These are phyloP conservation scores for Zosterops japonicus DNA, from an alignment of 2,113 vertebrate species.

Conservation along the genomic window DNA sequence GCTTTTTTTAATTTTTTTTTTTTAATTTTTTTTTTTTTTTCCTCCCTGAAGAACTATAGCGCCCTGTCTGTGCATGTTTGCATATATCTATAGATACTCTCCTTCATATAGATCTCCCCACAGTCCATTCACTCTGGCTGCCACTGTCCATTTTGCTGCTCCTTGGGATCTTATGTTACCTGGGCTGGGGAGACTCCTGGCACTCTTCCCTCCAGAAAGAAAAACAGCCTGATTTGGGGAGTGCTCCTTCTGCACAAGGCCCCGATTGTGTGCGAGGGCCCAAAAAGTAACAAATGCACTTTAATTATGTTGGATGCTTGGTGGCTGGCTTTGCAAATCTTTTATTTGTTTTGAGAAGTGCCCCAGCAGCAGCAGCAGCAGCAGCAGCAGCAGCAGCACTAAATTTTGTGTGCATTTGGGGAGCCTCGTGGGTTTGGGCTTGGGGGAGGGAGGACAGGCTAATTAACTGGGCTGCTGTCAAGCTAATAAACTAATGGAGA, in stretches of 20 bases:
- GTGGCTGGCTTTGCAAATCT: constrained; percentile 79
- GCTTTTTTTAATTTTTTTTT: neutral
- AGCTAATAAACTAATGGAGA: constrained; percentile 74
- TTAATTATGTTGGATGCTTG: constrained; percentile 82
- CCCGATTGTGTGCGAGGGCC: constrained; percentile 73
- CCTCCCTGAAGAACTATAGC: constrained; percentile 7
- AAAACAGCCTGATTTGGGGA: constrained; percentile 74
- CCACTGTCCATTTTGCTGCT: constrained; percentile 70
- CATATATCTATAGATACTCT: constrained; percentile 17
- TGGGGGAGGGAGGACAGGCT: constrained; percentile 66
- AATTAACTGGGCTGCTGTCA: constrained; percentile 78
- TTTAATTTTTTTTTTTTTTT: neutral
- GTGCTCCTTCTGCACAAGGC: constrained; percentile 75
- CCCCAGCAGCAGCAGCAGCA: constrained; percentile 54
- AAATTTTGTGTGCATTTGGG: constrained; percentile 76
- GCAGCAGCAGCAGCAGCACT: constrained; percentile 33
- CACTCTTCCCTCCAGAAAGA: constrained; percentile 73
- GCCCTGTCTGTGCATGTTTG: constrained; percentile 43
- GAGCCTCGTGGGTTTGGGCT: constrained; percentile 53
- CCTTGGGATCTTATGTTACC: constrained; percentile 70
- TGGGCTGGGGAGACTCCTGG: constrained; percentile 74
- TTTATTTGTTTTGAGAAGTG: constrained; percentile 83
- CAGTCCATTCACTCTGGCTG: constrained; percentile 61
- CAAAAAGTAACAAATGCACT: constrained; percentile 80
- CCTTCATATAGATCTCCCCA: constrained; percentile 56